Conservation (phyloP, 2,113 vertebrate genomes). For the Syrrhaptes paradoxus region DNA sequence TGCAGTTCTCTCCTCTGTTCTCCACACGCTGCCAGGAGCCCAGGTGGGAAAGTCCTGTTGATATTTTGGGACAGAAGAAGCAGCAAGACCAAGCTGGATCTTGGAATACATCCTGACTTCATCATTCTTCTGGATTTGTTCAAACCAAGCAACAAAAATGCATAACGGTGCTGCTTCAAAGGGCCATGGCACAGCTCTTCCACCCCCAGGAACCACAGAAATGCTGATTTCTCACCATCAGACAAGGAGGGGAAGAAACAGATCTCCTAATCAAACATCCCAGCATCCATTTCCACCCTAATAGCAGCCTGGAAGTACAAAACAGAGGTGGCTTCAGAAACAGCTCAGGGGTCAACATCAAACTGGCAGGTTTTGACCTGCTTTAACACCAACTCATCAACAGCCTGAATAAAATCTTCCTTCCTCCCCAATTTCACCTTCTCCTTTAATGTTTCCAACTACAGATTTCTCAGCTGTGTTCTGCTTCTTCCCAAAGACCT, state of each 20-base stretch:
- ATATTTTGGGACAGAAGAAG: background rate
- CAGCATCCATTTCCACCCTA: background rate
- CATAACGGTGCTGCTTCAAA: background rate
- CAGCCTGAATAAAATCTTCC: background rate
- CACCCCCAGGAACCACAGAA: background rate
- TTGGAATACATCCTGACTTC: background rate
- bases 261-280: background rate
- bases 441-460: background rate
- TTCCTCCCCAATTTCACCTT: background rate
- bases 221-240: background rate
- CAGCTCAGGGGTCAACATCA: background rate
- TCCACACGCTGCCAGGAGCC: background rate
- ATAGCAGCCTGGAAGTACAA: background rate
- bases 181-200: background rate
- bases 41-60: background rate
- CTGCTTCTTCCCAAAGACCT: background rate
- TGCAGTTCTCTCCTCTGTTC: background rate
- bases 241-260: background rate
- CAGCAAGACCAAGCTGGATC: background rate
- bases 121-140: background rate
- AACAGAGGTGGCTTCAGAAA: background rate
- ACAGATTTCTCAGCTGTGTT: background rate
- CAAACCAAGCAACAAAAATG: background rate
- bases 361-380: background rate
- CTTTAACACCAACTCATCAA: background rate